These are phyloP conservation scores for Neogale vison DNA, from an alignment of 2,113 vertebrate species.

Conservation along the genomic window DNA sequence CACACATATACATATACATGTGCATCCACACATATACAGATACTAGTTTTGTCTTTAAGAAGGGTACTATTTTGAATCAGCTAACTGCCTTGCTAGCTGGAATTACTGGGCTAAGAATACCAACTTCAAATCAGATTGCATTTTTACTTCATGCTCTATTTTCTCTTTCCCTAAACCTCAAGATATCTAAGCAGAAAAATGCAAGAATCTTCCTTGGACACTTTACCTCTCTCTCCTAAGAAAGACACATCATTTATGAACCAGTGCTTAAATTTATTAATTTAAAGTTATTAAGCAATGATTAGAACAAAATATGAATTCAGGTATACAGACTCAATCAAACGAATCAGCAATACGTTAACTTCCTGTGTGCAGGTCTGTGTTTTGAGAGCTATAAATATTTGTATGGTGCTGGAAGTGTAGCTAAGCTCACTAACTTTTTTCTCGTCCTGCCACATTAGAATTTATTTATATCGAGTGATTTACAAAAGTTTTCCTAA, in stretches of 20 bases:
- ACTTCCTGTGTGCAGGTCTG: background rate
- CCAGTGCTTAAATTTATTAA: background rate
- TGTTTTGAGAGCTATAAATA: constrained; percentile 31
- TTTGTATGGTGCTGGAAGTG: background rate
- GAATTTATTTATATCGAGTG: background rate
- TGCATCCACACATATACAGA: background rate
- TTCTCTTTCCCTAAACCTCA: constrained; percentile 23
- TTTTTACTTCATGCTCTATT: constrained; percentile 37
- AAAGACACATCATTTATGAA: background rate
- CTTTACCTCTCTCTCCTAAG: background rate
- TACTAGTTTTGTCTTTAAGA: background rate
- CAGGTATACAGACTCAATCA: background rate
- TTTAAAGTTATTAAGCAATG: background rate
- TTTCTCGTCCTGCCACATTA: background rate
- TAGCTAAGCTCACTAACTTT: background rate
- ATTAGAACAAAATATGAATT: background rate
- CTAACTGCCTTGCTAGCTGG: constrained; percentile 31
- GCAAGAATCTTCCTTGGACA: background rate
- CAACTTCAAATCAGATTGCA: constrained; percentile 20
- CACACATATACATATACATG: background rate
- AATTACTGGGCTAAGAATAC: constrained; percentile 23
- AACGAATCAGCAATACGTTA: background rate
- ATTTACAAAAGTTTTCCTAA: background rate
- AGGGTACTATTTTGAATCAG: background rate
- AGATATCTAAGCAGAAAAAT: constrained; percentile 17